phyloP scores from a whole-genome alignment of 2,113 vertebrate genomes.

The Brienomyrus brachyistius region DNA sequence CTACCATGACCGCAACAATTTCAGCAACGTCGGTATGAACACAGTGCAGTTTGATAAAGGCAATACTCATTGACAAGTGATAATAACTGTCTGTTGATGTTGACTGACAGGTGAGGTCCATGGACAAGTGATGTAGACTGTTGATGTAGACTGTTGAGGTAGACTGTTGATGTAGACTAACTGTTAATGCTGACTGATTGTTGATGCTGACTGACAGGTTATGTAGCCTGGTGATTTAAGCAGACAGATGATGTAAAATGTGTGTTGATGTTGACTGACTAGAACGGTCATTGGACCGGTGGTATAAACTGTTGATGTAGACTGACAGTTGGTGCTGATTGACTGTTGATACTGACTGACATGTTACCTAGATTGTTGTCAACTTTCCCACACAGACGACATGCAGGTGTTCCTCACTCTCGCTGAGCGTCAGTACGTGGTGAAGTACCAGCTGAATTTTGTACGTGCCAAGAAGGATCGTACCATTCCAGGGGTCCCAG shows the following conservation, averaged over 20 bases:
- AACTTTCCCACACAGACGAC: constrained; percentile 50
- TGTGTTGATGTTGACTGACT: background rate
- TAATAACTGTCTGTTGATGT: background rate
- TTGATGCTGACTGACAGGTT: background rate
- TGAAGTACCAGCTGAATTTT: constrained; percentile 63
- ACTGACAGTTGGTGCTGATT: background rate
- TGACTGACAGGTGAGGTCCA: background rate
- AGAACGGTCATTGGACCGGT: background rate
- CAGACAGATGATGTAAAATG: background rate
- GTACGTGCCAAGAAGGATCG: constrained; percentile 53
- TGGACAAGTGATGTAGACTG: background rate
- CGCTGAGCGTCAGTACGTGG: constrained; percentile 64
- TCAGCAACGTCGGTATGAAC: constrained; percentile 48
- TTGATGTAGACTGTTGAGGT: background rate
- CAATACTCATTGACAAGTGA: background rate
- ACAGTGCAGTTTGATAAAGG: background rate
- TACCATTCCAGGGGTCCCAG: constrained; percentile 58
- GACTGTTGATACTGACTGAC: background rate
- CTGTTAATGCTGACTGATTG: background rate
- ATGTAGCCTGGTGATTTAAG: background rate
- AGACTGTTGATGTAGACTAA: background rate
- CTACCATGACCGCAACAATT: constrained; percentile 54
- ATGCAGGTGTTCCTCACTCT: constrained; percentile 62
- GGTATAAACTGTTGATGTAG: background rate
- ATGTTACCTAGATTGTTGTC: background rate